Evolutionary conservation across 2,888 invertebrate genomes (phyloP), one percentile per base, ranked within the genome.

Genomic region (Callinectes sapidus): DNA sequence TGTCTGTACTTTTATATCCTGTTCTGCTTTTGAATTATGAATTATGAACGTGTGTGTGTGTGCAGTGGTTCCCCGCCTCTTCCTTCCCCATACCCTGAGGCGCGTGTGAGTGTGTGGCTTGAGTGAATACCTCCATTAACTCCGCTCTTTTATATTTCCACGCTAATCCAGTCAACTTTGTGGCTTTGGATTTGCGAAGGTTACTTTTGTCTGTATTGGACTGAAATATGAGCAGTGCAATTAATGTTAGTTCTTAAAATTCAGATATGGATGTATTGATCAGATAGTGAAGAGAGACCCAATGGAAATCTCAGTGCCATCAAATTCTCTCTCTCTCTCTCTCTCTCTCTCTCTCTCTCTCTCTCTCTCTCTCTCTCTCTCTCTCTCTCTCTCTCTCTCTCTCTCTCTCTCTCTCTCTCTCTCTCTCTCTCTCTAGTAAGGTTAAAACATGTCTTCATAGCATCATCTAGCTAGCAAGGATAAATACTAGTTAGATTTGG

Each of bases 341-440:
- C 55, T 55, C 55, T 48, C 87, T 89, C 61, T 89, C 89, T 61
- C 61, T 71, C 90, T 77, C 90, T 77, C 48, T 28, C 77, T 28
- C 90, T 42, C 23, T 77, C 90, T 71, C 48, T 71, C 77, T 71
- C 90, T 55, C 85, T 55, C 90, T 85, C 85, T 85, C 85, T 61
- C 66, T 71, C 42, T 39, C 18, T 39, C 71, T 89, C 42, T 89
- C 89, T 66, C 71, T 89, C 89, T 89, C 89, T 66, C 42, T 66
- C 66, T 39, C 89, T 87, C 42, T 87, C 87, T 54, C 87, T 87
- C 87, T 54, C 54, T 87, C 54, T 54, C 87, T 87, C 87, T 54
- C 87, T 87, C 87, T 54, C 87, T 66, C 61, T 66, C 89, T 71
- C 89, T 89, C 89, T 35, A 28, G n/a, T n/a, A n/a, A n/a, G n/a